phyloP scores from a whole-genome alignment of 2,888 invertebrate species.

The Nephrotoma guestfalica region DNA sequence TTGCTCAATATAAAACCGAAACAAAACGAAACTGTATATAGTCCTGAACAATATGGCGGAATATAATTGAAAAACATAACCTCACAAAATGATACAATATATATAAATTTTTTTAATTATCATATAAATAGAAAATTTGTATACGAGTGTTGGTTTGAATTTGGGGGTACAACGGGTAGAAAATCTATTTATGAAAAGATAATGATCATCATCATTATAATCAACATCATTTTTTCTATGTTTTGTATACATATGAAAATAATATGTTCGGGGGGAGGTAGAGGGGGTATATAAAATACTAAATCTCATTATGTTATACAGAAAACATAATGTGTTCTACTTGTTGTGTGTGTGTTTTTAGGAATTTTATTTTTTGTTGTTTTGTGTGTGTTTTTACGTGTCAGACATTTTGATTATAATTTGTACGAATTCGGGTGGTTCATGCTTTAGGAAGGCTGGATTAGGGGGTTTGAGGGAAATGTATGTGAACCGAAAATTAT shows the following conservation, averaged over 20 bases:
- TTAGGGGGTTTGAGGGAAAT: neutral
- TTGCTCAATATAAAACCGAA: neutral
- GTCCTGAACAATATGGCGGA: neutral
- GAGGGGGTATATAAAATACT: neutral
- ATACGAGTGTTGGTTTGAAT: neutral
- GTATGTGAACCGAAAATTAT: neutral
- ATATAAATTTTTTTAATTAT: neutral
- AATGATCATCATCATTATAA: neutral
- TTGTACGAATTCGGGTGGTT: neutral
- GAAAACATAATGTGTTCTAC: neutral
- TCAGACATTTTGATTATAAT: neutral
- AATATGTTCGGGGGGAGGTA: neutral
- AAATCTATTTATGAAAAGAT: neutral
- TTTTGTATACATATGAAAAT: neutral
- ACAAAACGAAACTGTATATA: neutral
- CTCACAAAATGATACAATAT: neutral
- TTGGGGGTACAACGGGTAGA: neutral
- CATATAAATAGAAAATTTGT: neutral
- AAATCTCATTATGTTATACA: neutral
- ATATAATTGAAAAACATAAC: neutral
- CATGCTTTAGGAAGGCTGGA: neutral
- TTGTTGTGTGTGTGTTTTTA: neutral
- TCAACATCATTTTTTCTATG: neutral
- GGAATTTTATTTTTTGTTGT: neutral
- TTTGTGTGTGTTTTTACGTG: neutral